Percentiles rank a stretch among this genome's conserved stretches.
Conservation (phyloP, 2,888 invertebrate genomes). For the Petrolisthes manimaculis region DNA sequence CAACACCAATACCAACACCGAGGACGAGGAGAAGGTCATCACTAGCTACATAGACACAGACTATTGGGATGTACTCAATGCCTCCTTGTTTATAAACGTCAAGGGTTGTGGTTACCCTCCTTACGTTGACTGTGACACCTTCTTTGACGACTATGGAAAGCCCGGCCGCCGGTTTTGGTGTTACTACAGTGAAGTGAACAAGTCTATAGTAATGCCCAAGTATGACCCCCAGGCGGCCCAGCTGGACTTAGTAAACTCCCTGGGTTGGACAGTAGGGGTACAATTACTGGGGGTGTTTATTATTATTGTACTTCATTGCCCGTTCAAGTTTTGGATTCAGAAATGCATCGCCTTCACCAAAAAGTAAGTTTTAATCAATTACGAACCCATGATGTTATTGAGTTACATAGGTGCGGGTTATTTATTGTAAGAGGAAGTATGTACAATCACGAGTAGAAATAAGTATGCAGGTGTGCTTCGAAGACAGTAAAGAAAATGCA, state of each 20-base stretch:
- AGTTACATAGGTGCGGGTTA: no score
- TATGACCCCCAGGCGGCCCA: constrained; percentile 53
- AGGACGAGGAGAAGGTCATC: constrained; percentile 1
- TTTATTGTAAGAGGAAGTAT: background rate
- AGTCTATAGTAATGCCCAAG: constrained; percentile 52
- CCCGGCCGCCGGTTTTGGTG: constrained; percentile 63
- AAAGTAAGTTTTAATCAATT: constrained; percentile 40
- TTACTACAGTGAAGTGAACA: constrained; percentile 59
- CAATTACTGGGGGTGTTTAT: constrained; percentile 46
- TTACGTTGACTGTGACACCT: constrained; percentile 56
- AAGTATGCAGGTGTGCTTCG: no score
- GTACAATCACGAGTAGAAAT: background rate
- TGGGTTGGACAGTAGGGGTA: constrained; percentile 64
- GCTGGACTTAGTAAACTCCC: constrained; percentile 36
- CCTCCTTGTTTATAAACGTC: constrained; percentile 61
- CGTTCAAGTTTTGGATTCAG: background rate
- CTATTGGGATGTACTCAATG: constrained; percentile 60
- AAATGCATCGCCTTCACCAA: constrained; percentile 34
- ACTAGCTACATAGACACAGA: constrained; percentile 43
- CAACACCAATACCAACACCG: background rate
- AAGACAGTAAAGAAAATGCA: no score
- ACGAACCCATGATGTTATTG: background rate
- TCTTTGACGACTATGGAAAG: constrained; percentile 54
- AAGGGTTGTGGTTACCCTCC: constrained; percentile 66
- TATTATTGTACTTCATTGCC: constrained; percentile 58